phyloP scores from a whole-genome alignment of 2,113 vertebrate genomes.

The Australoheros scitulus region DNA sequence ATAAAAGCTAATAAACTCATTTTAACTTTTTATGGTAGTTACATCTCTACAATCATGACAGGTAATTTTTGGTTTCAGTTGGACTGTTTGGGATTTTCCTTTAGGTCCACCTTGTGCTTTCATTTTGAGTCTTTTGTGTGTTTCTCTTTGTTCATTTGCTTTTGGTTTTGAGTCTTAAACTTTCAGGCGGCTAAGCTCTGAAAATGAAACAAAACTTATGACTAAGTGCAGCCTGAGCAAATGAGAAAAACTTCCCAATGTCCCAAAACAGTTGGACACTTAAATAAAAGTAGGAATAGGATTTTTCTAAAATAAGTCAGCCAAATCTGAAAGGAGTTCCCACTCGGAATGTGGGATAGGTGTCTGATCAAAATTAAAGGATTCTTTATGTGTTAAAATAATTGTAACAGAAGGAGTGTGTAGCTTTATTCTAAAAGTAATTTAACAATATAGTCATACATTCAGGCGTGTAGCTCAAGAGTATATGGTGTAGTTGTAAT shows the following conservation, averaged over 20 bases:
- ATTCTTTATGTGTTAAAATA: background rate
- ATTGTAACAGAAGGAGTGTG: background rate
- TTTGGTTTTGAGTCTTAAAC: conserved; percentile 17
- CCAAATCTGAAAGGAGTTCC: background rate
- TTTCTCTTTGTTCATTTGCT: conserved; percentile 7
- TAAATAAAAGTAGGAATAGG: background rate
- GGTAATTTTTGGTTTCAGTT: background rate
- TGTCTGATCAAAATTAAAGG: too few species aligned
- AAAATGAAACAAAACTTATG: background rate
- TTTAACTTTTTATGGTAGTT: background rate
- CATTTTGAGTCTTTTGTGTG: background rate
- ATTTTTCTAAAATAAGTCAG: background rate
- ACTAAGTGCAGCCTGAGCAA: background rate
- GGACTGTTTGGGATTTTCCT: background rate
- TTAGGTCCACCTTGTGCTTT: background rate
- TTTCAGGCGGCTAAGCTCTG: background rate
- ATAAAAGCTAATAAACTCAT: conserved; percentile 36
- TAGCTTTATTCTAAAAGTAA: background rate
- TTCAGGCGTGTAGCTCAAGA: background rate
- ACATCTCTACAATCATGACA: background rate
- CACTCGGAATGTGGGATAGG: background rate
- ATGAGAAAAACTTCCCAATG: background rate
- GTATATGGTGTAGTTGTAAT: fast-evolving
- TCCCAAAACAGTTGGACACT: background rate
- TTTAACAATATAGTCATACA: background rate